Percentiles rank a stretch among this genome's conserved stretches.
Evolutionary conservation across 1,140 invertebrate species (phyloP).

Genomic region (Andrena cerasifolii): DNA sequence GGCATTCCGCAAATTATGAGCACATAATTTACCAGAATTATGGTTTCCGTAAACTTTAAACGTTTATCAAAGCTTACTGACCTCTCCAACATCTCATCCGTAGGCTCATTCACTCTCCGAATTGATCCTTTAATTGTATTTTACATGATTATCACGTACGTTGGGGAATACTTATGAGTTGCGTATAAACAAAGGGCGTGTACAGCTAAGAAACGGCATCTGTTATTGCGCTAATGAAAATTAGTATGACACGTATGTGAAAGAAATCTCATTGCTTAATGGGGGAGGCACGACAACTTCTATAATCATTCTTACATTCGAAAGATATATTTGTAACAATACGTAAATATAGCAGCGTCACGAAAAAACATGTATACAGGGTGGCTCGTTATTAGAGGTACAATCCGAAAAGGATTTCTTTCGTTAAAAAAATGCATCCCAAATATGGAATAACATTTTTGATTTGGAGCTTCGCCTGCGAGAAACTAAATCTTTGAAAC

Average conservation of each 20-base stretch:
- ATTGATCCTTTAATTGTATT: not conserved
- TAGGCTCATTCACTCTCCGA: not conserved
- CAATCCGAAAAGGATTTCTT: no score
- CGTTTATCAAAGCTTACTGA: not conserved
- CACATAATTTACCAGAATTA: not conserved
- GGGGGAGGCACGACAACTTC: not conserved
- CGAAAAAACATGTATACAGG: no score
- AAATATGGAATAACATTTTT: no score
- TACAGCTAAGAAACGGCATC: not conserved
- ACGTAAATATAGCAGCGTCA: not conserved
- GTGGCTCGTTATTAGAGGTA: no score
- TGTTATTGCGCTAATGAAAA: conserved; percentile 7
- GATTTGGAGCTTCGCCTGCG: no score
- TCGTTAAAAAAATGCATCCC: no score
- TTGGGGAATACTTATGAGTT: conserved; percentile 2
- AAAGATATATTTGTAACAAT: not conserved
- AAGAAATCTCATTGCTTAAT: not conserved
- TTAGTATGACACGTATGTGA: conserved; percentile 17
- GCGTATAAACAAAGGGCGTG: not conserved
- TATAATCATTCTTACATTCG: not conserved
- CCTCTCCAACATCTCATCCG: not conserved
- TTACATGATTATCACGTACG: not conserved
- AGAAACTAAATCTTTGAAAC: no score
- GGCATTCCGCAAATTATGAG: not conserved
- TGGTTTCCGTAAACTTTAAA: not conserved